Conservation (phyloP, 2,888 invertebrate genomes). For the Mongoloraphidia duomilia region DNA sequence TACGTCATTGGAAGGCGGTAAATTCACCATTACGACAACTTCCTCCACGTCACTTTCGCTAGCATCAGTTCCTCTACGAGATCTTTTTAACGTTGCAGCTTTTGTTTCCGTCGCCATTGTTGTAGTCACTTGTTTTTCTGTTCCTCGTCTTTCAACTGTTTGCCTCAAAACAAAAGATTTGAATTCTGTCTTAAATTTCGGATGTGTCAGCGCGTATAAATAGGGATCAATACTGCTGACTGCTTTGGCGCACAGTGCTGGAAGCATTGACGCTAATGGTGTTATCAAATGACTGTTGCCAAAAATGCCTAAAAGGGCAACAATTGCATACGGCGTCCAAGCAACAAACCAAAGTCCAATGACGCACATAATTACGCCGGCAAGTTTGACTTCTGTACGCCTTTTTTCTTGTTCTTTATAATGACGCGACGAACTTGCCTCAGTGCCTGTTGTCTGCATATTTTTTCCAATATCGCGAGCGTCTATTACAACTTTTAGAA, state of each 20-base stretch:
- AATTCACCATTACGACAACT: slow-evolving; percentile 36
- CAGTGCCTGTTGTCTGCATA: slow-evolving; percentile 26
- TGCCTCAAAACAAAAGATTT: slow-evolving; percentile 29
- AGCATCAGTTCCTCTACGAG: slow-evolving; percentile 6
- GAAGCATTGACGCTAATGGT: slow-evolving; percentile 58
- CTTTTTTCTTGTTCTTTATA: slow-evolving; percentile 47
- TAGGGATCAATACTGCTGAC: slow-evolving; percentile 73
- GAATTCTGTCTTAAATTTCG: slow-evolving; percentile 52
- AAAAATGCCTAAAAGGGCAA: slow-evolving; percentile 60
- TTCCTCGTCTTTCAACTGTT: slow-evolving; percentile 9
- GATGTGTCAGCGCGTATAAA: slow-evolving; percentile 66
- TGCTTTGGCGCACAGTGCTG: slow-evolving; percentile 66
- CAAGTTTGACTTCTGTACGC: slow-evolving; percentile 56
- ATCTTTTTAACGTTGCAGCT: slow-evolving; percentile 26
- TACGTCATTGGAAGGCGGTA: slow-evolving; percentile 18
- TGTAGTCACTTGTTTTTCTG: slow-evolving; percentile 6
- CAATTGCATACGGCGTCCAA: slow-evolving; percentile 71
- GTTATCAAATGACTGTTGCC: slow-evolving; percentile 45
- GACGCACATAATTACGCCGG: slow-evolving; percentile 50
- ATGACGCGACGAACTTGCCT: slow-evolving; percentile 34
- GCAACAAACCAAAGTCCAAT: slow-evolving; percentile 62
- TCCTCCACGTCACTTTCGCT: slow-evolving; percentile 37
- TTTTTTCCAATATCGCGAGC: slow-evolving; percentile 35
- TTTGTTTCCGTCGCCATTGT: slow-evolving; percentile 20
- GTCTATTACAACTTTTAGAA: slow-evolving; percentile 46